Evolutionary conservation across 1,140 invertebrate species (phyloP).

Genomic region (Uloborus diversus): DNA sequence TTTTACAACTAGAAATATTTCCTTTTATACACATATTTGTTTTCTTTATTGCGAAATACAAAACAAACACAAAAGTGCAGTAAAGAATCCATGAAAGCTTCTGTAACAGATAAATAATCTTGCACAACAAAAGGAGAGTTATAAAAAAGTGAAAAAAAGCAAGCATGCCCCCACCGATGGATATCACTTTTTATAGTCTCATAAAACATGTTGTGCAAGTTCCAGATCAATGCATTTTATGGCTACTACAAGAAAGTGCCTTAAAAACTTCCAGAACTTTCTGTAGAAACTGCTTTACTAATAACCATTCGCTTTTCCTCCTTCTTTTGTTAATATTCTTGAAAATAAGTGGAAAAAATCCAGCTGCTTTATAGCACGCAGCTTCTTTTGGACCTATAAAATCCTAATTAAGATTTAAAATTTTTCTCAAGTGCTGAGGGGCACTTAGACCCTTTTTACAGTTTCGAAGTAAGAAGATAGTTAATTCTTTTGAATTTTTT

Average conservation of each 20-base stretch:
- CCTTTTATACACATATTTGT: too few species aligned
- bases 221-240: slow-evolving; percentile 51
- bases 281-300: slow-evolving; percentile 22
- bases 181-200: slow-evolving; percentile 51
- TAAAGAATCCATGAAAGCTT: slow-evolving; percentile 25
- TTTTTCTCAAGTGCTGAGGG: too few species aligned
- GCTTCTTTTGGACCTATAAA: not conserved
- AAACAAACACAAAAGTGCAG: not conserved
- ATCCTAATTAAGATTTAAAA: slow-evolving; percentile 21
- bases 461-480: too few species aligned
- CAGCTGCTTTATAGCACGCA: too few species aligned
- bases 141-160: slow-evolving; percentile 6
- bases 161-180: slow-evolving; percentile 25
- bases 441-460: too few species aligned
- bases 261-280: slow-evolving; percentile 48
- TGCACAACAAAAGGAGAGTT: slow-evolving; percentile 17
- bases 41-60: not conserved
- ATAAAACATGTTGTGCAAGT: slow-evolving; percentile 51
- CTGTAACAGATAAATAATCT: slow-evolving; percentile 47
- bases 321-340: slow-evolving; percentile 25
- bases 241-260: slow-evolving; percentile 36
- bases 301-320: slow-evolving; percentile 32
- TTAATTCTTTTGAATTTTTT: too few species aligned
- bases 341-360: slow-evolving; percentile 5
- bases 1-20: too few species aligned